Evolutionary conservation across 2,113 vertebrate genomes (phyloP).

Genomic region (Syngnathus floridae): DNA sequence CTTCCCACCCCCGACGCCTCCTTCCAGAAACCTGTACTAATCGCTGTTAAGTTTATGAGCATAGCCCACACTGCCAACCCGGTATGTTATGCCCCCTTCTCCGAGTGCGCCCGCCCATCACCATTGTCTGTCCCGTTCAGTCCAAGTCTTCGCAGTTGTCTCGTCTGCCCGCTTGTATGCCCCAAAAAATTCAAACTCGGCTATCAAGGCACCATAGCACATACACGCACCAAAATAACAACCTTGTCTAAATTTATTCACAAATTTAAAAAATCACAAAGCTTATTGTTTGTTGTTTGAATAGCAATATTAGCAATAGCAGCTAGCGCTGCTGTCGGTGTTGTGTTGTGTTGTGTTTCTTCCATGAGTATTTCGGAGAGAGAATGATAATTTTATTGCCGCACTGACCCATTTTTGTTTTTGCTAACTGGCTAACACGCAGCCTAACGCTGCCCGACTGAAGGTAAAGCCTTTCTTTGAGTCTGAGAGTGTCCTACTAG

Average conservation of each 20-base stretch:
- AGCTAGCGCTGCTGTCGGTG: not conserved
- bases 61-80: constrained; percentile 84
- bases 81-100: constrained; percentile 66
- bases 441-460: constrained; percentile 54
- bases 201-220: too few relatives aligned
- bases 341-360: not conserved
- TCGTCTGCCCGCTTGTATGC: constrained; percentile 17
- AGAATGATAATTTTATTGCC: not conserved
- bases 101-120: constrained; percentile 38
- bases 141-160: constrained; percentile 16
- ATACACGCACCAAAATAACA: too few relatives aligned
- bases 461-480: constrained; percentile 47
- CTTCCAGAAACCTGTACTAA: constrained; percentile 97
- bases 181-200: not conserved
- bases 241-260: too few relatives aligned
- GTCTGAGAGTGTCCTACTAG: constrained; percentile 14
- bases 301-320: not conserved
- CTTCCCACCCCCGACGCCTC: constrained; percentile 44
- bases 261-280: too few relatives aligned
- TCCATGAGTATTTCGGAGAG: not conserved
- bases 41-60: constrained; percentile 99
- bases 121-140: constrained; percentile 6
- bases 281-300: too few relatives aligned
- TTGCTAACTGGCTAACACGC: constrained; percentile 41
- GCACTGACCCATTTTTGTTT: constrained; percentile 47